phyloP scores from a whole-genome alignment of 2,113 vertebrate genomes.

The Todiramphus chloris region DNA sequence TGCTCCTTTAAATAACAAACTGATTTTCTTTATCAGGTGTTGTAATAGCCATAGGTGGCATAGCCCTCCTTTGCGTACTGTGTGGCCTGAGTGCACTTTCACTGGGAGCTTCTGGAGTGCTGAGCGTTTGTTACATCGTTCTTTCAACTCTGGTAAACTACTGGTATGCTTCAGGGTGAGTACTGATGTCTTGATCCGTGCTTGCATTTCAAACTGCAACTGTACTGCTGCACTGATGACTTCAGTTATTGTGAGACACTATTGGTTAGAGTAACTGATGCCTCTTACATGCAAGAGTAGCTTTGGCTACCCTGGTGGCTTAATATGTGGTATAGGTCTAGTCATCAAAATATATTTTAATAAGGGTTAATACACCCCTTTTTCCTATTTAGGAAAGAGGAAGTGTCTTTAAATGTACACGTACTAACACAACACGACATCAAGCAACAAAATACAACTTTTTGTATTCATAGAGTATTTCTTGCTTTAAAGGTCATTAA shows the following conservation, averaged over 20 bases:
- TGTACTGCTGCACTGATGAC: background rate
- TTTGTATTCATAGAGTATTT: background rate
- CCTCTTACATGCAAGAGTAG: background rate
- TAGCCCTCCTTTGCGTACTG: conserved; percentile 81
- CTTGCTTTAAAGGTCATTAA: background rate
- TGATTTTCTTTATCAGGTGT: conserved; percentile 68
- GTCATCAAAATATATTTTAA: background rate
- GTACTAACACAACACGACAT: background rate
- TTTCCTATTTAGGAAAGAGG: background rate
- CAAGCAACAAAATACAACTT: background rate
- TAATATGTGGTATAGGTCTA: background rate
- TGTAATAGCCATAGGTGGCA: conserved; percentile 76
- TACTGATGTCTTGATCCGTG: background rate
- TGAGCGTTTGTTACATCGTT: conserved; percentile 69
- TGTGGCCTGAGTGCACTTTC: conserved; percentile 79
- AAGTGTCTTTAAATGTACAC: background rate
- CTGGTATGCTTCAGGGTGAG: conserved; percentile 70
- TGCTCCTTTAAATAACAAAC: background rate
- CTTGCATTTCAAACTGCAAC: background rate
- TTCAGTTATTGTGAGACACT: background rate
- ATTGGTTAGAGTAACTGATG: background rate
- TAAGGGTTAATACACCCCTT: background rate
- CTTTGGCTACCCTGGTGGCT: background rate
- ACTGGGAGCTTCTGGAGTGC: conserved; percentile 68
- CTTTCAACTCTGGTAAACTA: conserved; percentile 71